Percentiles rank a stretch among this genome's conserved stretches.
Evolutionary conservation across 2,797 vertebrate species (phyloP).

Genomic region (Arremon aurantiirostris): DNA sequence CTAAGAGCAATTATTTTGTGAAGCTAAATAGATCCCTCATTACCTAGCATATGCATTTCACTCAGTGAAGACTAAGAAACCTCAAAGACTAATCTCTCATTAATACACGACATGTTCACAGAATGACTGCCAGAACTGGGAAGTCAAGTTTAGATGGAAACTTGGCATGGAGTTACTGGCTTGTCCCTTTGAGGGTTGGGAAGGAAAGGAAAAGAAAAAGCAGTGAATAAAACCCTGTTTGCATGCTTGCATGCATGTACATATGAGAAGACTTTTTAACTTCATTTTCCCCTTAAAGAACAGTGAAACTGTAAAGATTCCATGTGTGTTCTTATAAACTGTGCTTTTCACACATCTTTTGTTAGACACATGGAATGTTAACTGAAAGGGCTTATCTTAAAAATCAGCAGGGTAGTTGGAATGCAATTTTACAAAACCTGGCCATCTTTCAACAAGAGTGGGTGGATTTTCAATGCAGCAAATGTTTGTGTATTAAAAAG

Average conservation of each 20-base stretch:
- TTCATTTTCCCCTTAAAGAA: slow-evolving; percentile 49
- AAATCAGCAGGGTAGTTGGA: slow-evolving; percentile 80
- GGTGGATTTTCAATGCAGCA: slow-evolving; percentile 81
- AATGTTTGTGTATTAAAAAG: slow-evolving; percentile 85
- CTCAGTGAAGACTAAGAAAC: slow-evolving; percentile 18
- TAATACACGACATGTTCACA: slow-evolving; percentile 40
- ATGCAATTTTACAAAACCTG: slow-evolving; percentile 82
- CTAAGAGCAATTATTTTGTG: slow-evolving; percentile 8
- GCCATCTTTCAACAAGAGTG: slow-evolving; percentile 83
- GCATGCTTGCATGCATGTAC: slow-evolving; percentile 23
- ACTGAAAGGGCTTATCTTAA: slow-evolving; percentile 76
- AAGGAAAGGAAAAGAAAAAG: slow-evolving; percentile 27
- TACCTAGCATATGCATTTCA: neutral
- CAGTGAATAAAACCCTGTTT: neutral
- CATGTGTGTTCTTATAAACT: slow-evolving; percentile 69
- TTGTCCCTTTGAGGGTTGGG: slow-evolving; percentile 42
- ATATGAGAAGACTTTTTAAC: slow-evolving; percentile 28
- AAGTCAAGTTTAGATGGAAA: slow-evolving; percentile 62
- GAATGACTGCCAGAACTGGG: slow-evolving; percentile 49
- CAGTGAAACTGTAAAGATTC: slow-evolving; percentile 54
- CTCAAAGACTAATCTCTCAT: slow-evolving; percentile 34
- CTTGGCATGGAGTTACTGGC: slow-evolving; percentile 26
- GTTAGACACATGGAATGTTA: slow-evolving; percentile 75
- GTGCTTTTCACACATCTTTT: slow-evolving; percentile 71
- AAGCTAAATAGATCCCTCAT: slow-evolving; percentile 23